A percentile compares a stretch with the other conserved stretches of the same genome.
These are phyloP conservation scores for Rhizoglyphus robini DNA, from an alignment of 1,140 invertebrate genomes.

Conservation along the genomic window DNA sequence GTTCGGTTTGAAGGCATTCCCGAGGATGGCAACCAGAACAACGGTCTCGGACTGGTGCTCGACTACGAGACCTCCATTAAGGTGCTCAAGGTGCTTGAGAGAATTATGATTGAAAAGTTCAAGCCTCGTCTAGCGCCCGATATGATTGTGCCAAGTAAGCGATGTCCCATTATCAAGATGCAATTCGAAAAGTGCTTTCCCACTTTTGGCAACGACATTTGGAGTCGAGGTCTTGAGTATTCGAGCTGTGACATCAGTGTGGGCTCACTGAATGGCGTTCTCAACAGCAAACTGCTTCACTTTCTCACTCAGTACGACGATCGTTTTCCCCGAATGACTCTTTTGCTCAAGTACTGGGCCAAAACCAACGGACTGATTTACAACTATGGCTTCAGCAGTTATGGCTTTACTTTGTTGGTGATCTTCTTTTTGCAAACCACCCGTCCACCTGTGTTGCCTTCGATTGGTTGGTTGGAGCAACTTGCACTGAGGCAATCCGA, in stretches of 20 bases:
- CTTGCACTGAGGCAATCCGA: too few species aligned
- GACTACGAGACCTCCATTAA: background rate
- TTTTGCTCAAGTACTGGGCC: slow-evolving; percentile 5
- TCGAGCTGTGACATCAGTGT: background rate
- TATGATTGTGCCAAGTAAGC: background rate
- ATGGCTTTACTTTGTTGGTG: slow-evolving; percentile 17
- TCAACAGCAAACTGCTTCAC: background rate
- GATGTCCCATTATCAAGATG: slow-evolving; percentile 11
- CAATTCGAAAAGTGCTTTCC: background rate
- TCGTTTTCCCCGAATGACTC: background rate
- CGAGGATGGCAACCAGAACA: too few species aligned
- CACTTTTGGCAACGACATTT: background rate
- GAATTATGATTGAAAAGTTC: background rate
- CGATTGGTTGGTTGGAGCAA: background rate
- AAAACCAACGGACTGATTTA: slow-evolving; percentile 6
- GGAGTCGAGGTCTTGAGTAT: background rate
- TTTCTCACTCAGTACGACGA: slow-evolving; percentile 4
- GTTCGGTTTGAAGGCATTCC: background rate
- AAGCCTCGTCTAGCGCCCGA: background rate
- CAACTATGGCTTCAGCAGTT: background rate
- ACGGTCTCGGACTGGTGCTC: too few species aligned
- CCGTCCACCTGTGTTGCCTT: slow-evolving; percentile 8
- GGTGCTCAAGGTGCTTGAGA: slow-evolving; percentile 3
- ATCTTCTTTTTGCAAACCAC: slow-evolving; percentile 15
- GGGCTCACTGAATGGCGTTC: background rate